Base-by-base conservation (phyloP, 2,113 vertebrate species). In the Sinocyclocheilus maitianheensis region DNA sequence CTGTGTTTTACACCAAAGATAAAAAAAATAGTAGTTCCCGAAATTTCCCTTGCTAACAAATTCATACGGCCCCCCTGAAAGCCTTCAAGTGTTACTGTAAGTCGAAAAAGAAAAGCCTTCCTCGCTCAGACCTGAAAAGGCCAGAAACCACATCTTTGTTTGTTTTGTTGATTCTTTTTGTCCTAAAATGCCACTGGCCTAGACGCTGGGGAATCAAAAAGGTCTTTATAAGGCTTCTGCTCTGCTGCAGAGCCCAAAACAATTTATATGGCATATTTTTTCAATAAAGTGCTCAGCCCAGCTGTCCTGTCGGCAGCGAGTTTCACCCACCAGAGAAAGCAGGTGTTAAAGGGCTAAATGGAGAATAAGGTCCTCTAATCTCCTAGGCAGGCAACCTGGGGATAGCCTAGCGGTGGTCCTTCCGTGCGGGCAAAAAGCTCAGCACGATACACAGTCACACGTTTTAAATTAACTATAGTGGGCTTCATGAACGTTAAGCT, bases 291-390 rank as follows among this genome's bases (percentile, higher is more conserved):
- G 76, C 51, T 86, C 74, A 75, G 55, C 72, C 74, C 80, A 69
- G 78, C 37, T 77, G 30, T 77, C 84, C 85, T 77, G 65, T 74
- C 76, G 5, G 20, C n/a, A 11, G 65, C 37, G 65, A 20, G 24
- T 80, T 55, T 51, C 55, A 5, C 43, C 18, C 72, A 82, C 30
- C 24, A 26, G 37, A 81, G 85, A 83, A 86, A 84, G 77, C 76
- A 85, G 72, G 85, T 86, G 88, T 80, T 89, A 84, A 55, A 79
- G 78, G 40, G 65, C 77, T 87, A 76, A 83, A 62, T 63, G 80
- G 78, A 63, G 67, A 84, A 84, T 84, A 74, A 84, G 40, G 79
- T 34, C 55, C 65, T 79, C 34, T 78, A 89, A 89, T 79, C 75
- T 82, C 77, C 74, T 53, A 72, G 63, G 77, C 71, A 30, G 63